phyloP scores from a whole-genome alignment of 2,113 vertebrate genomes.

The Stigmatopora argus region DNA sequence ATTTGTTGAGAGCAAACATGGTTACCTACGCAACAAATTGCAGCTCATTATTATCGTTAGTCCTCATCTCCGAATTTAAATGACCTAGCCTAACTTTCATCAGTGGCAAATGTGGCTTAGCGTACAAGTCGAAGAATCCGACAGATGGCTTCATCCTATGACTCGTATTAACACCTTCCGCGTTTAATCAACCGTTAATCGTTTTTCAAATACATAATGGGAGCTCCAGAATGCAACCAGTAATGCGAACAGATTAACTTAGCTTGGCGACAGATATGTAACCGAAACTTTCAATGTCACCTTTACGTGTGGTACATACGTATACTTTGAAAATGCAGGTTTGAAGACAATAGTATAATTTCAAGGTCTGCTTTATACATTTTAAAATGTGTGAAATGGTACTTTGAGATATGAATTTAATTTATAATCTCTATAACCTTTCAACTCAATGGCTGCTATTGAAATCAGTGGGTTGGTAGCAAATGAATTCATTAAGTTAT shows the following conservation, averaged over 20 bases:
- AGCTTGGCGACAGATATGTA: slow-evolving; percentile 67
- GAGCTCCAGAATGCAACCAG: slow-evolving; percentile 63
- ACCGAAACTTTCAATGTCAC: slow-evolving; percentile 71
- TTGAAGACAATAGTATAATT: slow-evolving; percentile 6
- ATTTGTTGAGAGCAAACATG: slow-evolving; percentile 60
- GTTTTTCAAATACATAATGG: slow-evolving; percentile 76
- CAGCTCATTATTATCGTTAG: slow-evolving; percentile 12
- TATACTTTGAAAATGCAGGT: slow-evolving; percentile 58
- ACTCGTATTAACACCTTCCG: slow-evolving; percentile 75
- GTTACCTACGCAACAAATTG: slow-evolving; percentile 64
- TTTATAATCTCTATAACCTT: too few species aligned
- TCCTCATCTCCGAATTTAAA: slow-evolving; percentile 72
- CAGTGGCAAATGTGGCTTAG: slow-evolving; percentile 66
- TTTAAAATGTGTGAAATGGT: too few species aligned
- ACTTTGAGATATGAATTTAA: too few species aligned
- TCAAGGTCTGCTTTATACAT: too few species aligned
- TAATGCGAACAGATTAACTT: slow-evolving; percentile 75
- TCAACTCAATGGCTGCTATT: too few species aligned
- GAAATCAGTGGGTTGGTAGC: too few species aligned
- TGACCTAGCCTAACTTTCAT: slow-evolving; percentile 71
- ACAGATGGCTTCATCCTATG: slow-evolving; percentile 77
- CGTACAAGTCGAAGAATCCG: slow-evolving; percentile 65
- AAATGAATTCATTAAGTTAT: too few species aligned
- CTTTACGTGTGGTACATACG: slow-evolving; percentile 46
- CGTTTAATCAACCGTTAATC: slow-evolving; percentile 79